phyloP scores from a whole-genome alignment of 2,113 vertebrate species.

The Scomber colias region DNA sequence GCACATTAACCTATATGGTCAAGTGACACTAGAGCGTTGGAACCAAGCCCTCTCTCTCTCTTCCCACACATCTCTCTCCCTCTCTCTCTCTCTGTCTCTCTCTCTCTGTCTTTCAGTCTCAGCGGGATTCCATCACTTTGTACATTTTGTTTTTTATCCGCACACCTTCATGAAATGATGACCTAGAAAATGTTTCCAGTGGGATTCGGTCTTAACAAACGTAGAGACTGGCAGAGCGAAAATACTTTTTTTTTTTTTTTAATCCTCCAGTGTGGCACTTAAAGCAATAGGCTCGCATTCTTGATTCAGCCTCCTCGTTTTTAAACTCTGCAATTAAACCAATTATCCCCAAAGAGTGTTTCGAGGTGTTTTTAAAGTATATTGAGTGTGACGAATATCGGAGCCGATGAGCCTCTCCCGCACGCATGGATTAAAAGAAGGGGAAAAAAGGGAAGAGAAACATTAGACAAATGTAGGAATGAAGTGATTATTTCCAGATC shows the following conservation, averaged over 20 bases:
- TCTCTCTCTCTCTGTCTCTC: conserved; percentile 10
- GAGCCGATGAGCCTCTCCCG: conserved; percentile 47
- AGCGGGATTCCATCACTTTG: conserved; percentile 36
- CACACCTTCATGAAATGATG: conserved; percentile 59
- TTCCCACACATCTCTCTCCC: conserved; percentile 27
- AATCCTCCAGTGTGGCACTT: conserved; percentile 21
- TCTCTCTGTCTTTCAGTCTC: no score
- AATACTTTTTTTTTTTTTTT: conserved; percentile 14
- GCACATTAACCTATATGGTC: conserved; percentile 74
- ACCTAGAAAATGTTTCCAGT: conserved; percentile 51
- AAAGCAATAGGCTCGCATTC: conserved; percentile 18
- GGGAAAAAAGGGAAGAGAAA: not conserved
- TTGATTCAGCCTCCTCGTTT: conserved; percentile 34
- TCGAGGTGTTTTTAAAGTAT: conserved; percentile 62
- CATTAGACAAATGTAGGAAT: conserved; percentile 1
- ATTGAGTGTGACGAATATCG: conserved; percentile 58
- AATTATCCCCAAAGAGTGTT: conserved; percentile 64
- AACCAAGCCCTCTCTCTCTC: conserved; percentile 36
- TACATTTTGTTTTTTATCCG: conserved; percentile 59
- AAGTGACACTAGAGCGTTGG: conserved; percentile 43
- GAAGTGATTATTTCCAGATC: not conserved
- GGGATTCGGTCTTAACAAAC: conserved; percentile 32
- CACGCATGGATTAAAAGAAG: not conserved
- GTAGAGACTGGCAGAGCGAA: conserved; percentile 11
- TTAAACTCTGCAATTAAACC: conserved; percentile 57